A percentile compares a stretch with the other conserved stretches of the same genome.
Conservation (phyloP, 1,140 invertebrate genomes). For the Chrysomallon squamiferum region DNA sequence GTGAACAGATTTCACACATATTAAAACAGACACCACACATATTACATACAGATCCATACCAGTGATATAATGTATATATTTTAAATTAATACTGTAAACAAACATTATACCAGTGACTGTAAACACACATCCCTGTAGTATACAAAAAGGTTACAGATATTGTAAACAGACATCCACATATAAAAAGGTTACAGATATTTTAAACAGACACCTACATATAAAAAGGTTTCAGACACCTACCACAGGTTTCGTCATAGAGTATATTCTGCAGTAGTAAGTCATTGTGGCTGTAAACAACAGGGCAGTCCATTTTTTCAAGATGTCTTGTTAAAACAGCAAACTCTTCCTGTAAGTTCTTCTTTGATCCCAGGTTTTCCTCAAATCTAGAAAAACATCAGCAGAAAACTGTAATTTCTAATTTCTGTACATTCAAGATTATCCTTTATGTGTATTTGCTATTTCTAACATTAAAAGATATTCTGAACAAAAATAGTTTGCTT, state of each 20-base stretch:
- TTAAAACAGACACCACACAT: too few species aligned
- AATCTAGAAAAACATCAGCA: slow-evolving; percentile 67
- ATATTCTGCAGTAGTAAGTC: slow-evolving; percentile 95
- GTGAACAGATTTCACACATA: too few species aligned
- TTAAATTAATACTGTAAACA: too few species aligned
- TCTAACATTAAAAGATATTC: neutral
- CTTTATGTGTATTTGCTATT: too few species aligned
- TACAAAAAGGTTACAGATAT: too few species aligned
- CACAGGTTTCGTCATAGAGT: slow-evolving; percentile 71
- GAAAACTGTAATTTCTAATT: neutral
- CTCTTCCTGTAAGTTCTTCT: slow-evolving; percentile 74
- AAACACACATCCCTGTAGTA: too few species aligned
- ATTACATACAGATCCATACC: too few species aligned
- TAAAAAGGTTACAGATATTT: too few species aligned
- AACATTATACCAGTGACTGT: too few species aligned
- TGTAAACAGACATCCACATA: too few species aligned
- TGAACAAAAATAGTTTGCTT: neutral
- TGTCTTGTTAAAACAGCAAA: slow-evolving; percentile 73
- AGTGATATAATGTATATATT: too few species aligned
- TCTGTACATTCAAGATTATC: neutral
- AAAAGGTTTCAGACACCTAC: neutral
- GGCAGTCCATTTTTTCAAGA: slow-evolving; percentile 73
- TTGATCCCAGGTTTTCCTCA: slow-evolving; percentile 72
- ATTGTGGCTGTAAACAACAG: slow-evolving; percentile 97
- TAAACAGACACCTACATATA: slow-evolving; percentile 2